These are phyloP conservation scores for Sialia sialis DNA, from an alignment of 2,113 vertebrate genomes.

Conservation along the genomic window DNA sequence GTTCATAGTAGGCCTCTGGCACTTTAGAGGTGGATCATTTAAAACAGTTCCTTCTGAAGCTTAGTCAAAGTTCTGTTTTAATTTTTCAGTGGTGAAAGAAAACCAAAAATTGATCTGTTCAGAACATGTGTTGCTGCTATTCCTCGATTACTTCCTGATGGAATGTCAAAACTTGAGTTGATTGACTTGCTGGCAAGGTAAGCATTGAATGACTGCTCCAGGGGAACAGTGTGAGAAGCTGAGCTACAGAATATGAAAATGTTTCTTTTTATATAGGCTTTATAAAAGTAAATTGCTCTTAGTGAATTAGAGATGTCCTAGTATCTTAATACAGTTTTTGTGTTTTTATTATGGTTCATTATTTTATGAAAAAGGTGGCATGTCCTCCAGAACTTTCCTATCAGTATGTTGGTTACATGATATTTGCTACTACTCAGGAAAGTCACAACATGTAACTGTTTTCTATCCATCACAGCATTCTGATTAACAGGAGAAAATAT, in stretches of 20 bases:
- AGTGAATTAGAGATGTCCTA: neutral
- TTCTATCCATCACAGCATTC: neutral
- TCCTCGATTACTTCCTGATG: slow-evolving; percentile 94
- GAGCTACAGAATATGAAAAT: neutral
- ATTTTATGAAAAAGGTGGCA: neutral
- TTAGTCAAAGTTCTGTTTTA: slow-evolving; percentile 19
- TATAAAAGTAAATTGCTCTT: neutral
- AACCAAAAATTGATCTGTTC: slow-evolving; percentile 98
- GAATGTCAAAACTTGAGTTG: slow-evolving; percentile 96
- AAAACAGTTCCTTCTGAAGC: neutral
- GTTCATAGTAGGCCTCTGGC: neutral
- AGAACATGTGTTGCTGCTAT: slow-evolving; percentile 97
- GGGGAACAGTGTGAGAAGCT: neutral
- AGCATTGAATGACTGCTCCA: neutral
- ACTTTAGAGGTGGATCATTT: neutral
- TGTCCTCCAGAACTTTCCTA: neutral
- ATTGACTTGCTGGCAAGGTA: slow-evolving; percentile 95
- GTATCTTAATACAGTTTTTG: neutral
- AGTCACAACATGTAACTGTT: neutral
- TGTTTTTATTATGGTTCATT: neutral
- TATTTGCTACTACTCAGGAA: neutral
- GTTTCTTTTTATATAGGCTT: neutral
- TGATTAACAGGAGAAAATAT: neutral
- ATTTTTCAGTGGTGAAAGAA: slow-evolving; percentile 89
- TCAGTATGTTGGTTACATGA: neutral